Evolutionary conservation across 1,140 invertebrate species (phyloP).

Genomic region (Bombus superbus): DNA sequence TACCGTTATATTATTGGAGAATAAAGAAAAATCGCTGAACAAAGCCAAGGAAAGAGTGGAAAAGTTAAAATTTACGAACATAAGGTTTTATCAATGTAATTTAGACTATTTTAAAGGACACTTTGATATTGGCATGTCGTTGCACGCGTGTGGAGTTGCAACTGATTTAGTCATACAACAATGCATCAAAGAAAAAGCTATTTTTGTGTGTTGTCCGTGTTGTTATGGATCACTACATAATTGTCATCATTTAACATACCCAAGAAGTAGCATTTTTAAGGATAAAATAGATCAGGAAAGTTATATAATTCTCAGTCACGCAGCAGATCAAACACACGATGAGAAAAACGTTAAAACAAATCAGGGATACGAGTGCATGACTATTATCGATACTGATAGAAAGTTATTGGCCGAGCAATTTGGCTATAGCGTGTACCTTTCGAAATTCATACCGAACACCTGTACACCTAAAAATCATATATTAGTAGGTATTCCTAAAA

Average conservation of each 20-base stretch:
- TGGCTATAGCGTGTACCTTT: conserved; percentile 90
- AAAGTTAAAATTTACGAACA: conserved; percentile 89
- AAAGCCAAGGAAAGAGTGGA: conserved; percentile 89
- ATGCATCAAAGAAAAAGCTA: conserved; percentile 89
- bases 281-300: conserved; percentile 84
- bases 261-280: conserved; percentile 85
- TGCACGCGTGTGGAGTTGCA: conserved; percentile 97
- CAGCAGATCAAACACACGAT: conserved; percentile 95
- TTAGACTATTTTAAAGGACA: conserved; percentile 91
- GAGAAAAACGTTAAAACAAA: conserved; percentile 87
- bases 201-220: conserved; percentile 96
- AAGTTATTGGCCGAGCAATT: conserved; percentile 88
- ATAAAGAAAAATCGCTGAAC: conserved; percentile 93
- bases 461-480: conserved; percentile 98
- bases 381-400: conserved; percentile 93
- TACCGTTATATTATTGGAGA: conserved; percentile 93
- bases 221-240: conserved; percentile 95
- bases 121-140: conserved; percentile 91
- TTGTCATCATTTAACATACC: conserved; percentile 89
- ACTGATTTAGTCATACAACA: conserved; percentile 96
- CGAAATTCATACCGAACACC: conserved; percentile 89
- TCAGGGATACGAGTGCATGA: conserved; percentile 93
- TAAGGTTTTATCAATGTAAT: conserved; percentile 93
- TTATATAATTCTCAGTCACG: conserved; percentile 92
- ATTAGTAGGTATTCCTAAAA: conserved; percentile 88